Evolutionary conservation across 2,797 vertebrate genomes (phyloP), one percentile per base, ranked within the genome.

Genomic region (Bovichtus variegatus): DNA sequence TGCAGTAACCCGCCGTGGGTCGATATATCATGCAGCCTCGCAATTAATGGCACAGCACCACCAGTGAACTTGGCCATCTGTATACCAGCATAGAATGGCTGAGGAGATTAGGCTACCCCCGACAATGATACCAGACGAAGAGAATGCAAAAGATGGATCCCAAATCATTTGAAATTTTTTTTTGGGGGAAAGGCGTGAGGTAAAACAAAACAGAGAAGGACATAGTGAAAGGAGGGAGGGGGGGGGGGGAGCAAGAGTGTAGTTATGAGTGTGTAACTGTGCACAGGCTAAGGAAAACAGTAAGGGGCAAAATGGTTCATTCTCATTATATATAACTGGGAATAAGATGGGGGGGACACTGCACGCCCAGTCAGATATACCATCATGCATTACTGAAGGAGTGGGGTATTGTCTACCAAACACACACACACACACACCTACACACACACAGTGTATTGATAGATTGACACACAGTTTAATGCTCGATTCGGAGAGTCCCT

Each of bases 41-140:
- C 90, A 91, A 91, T 92, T 93, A 91, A 92, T 92, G 89, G 88
- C 81, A 92, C 80, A 87, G 87, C 84, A 89, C 57, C 75, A 78
- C 71, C 72, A 78, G 74, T 85, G 82, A 88, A 92, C 85, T 89
- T 91, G 83, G 82, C 82, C 79, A 90, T 88, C 81, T 89, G 85
- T 84, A 83, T 64, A 41, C 66, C 59, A 79, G 73, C 91, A 91
- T 85, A 77, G 76, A 77, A 74, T 73, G 80, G 60, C 70, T 54
- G 53, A 61, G 40, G 78, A 71, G 72, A 89, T 84, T 49, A 86
- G 68, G 65, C 72, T 58, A 71, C 63, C 66, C 34, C n/a, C 23
- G 43, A 79, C 62, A 70, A 76, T 63, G 49, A 60, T 51, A 71
- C 72, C 54, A 59, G 50, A 53, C 12, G 12, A 6, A 25, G 15